Evolutionary conservation across 2,797 vertebrate genomes (phyloP).

Genomic region (Molossus alvarezi): DNA sequence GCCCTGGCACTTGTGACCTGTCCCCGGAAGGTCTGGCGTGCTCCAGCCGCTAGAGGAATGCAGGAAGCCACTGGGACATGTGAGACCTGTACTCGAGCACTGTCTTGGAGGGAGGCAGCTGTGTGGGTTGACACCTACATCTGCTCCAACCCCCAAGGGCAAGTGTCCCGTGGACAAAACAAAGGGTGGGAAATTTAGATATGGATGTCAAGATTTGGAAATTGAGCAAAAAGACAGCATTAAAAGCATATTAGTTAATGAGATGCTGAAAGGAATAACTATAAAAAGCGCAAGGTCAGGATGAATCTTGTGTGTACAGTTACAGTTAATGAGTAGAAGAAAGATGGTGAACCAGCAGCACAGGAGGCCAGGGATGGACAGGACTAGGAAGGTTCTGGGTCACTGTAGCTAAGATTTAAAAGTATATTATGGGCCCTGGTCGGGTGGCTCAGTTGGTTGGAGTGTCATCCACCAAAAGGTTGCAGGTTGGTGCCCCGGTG

Average conservation of each 20-base stretch:
- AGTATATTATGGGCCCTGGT: background rate
- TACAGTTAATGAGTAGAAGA: background rate
- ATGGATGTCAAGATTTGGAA: background rate
- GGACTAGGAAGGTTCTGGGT: background rate
- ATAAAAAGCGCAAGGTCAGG: background rate
- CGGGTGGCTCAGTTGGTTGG: background rate
- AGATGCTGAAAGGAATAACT: background rate
- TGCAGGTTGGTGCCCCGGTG: too few relatives aligned
- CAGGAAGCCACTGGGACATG: rapidly evolving
- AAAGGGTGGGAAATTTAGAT: background rate
- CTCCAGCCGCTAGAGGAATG: background rate
- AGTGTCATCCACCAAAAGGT: background rate
- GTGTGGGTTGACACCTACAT: background rate
- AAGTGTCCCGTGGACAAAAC: background rate
- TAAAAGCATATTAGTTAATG: background rate
- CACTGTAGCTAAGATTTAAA: background rate
- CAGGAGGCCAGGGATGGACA: background rate
- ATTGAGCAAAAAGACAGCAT: background rate
- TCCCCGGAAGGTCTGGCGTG: background rate
- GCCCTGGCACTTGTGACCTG: background rate
- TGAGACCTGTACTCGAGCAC: background rate
- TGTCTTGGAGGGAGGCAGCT: background rate
- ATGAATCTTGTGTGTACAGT: background rate
- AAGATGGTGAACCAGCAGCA: background rate
- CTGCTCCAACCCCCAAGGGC: background rate